Conservation (phyloP, 2,113 vertebrate genomes). For the Syngnathus floridae region DNA sequence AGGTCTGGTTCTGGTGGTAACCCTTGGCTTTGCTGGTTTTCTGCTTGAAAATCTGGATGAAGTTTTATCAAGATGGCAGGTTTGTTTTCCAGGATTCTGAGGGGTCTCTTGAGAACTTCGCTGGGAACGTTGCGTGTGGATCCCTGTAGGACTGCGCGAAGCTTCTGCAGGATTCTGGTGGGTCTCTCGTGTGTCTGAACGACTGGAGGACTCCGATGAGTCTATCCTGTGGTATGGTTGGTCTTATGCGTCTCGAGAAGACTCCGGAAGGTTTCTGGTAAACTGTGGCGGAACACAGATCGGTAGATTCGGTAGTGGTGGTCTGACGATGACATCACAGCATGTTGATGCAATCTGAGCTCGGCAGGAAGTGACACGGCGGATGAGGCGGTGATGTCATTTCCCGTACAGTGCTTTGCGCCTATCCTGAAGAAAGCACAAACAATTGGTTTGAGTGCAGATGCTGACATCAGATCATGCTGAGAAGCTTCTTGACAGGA, state of each 20-base stretch:
- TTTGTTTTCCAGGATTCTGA: neutral
- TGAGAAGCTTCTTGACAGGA: neutral
- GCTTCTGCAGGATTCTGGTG: no score
- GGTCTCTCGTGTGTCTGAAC: no score
- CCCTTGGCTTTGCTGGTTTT: neutral
- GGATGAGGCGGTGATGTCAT: constrained; percentile 36
- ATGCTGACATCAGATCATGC: neutral
- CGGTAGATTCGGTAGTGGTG: neutral
- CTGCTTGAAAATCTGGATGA: neutral
- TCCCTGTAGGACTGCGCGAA: neutral
- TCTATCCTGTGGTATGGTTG: neutral
- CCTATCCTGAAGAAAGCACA: constrained; percentile 47
- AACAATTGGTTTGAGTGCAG: neutral
- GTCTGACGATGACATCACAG: constrained; percentile 14
- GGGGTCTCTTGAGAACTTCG: neutral
- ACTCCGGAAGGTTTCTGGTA: no score
- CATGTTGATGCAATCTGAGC: neutral
- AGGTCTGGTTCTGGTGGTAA: neutral
- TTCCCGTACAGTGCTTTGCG: constrained; percentile 40
- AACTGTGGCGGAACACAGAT: no score
- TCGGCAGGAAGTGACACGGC: constrained; percentile 37
- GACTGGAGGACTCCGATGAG: neutral
- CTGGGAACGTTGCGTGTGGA: no score
- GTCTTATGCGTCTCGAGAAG: neutral
- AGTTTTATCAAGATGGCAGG: neutral